A percentile compares a stretch with the other conserved stretches of the same genome.
These are phyloP conservation scores for Thoracochromis brauschi DNA, from an alignment of 2,113 vertebrate species.

Conservation along the genomic window DNA sequence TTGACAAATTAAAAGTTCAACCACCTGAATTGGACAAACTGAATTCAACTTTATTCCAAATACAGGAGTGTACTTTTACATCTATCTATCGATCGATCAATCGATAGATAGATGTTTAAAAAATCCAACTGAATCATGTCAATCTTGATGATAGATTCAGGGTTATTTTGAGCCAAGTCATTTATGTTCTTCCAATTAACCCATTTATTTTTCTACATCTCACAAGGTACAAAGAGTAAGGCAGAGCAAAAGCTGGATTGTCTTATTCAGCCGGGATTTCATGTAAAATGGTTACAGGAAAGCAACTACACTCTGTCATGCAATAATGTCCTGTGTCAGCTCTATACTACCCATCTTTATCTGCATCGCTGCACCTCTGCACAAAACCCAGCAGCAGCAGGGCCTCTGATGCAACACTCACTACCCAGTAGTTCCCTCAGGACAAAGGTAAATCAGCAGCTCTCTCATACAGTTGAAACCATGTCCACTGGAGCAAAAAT, in stretches of 20 bases:
- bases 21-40: not conserved
- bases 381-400: constrained; percentile 18
- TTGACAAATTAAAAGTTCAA: not conserved
- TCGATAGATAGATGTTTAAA: no score
- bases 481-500: not conserved
- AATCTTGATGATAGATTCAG: not conserved
- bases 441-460: constrained; percentile 23
- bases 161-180: not conserved
- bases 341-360: constrained; percentile 31
- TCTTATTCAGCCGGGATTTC: not conserved
- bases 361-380: constrained; percentile 50
- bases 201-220: not conserved
- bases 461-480: not conserved
- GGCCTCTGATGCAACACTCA: constrained; percentile 28
- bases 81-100: no score
- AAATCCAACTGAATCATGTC: not conserved
- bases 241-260: not conserved
- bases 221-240: not conserved
- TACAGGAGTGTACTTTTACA: not conserved
- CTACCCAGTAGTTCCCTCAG: constrained; percentile 10
- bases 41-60: not conserved
- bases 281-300: not conserved
- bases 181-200: not conserved
- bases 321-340: constrained; percentile 41
- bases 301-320: constrained; percentile 28